phyloP scores from a whole-genome alignment of 2,797 vertebrate species.

The Numenius phaeopus region DNA sequence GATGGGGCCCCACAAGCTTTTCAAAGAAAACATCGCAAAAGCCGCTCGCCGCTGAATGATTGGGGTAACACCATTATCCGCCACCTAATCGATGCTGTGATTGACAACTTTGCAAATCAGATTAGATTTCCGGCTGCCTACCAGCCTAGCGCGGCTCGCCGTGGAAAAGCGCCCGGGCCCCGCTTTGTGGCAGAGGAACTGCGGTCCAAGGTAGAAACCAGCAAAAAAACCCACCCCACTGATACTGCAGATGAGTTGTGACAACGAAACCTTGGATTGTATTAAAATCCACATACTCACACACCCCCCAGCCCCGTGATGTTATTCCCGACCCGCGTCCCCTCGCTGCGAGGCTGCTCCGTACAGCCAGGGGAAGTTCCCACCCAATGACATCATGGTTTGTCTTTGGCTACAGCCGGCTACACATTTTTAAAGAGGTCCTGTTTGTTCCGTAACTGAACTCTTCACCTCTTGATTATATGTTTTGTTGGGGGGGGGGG shows the following conservation, averaged over 20 bases:
- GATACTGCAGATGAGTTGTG: neutral
- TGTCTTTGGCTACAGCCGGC: slow-evolving; percentile 58
- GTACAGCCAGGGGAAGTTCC: slow-evolving; percentile 66
- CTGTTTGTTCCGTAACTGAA: slow-evolving; percentile 70
- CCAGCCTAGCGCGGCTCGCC: neutral
- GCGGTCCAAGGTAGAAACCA: neutral
- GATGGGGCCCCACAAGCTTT: neutral
- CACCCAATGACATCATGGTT: slow-evolving; percentile 73
- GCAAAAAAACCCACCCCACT: neutral
- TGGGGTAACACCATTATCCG: slow-evolving; percentile 59
- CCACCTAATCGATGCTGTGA: slow-evolving; percentile 60
- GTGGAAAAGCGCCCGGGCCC: neutral
- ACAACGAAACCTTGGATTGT: neutral
- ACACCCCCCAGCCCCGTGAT: neutral
- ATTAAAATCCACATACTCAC: neutral
- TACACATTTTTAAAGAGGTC: slow-evolving; percentile 57
- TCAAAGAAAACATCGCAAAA: slow-evolving; percentile 22
- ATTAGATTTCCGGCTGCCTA: slow-evolving; percentile 43
- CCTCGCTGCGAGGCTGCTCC: neutral
- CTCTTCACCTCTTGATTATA: slow-evolving; percentile 69
- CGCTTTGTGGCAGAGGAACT: neutral
- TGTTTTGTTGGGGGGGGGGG: neutral
- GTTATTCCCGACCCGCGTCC: neutral
- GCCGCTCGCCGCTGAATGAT: slow-evolving; percentile 14
- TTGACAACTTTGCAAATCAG: slow-evolving; percentile 72